Percentiles rank a stretch among this genome's conserved stretches.
Evolutionary conservation across 1,140 invertebrate genomes (phyloP).

Genomic region (Alviniconcha marisindica): DNA sequence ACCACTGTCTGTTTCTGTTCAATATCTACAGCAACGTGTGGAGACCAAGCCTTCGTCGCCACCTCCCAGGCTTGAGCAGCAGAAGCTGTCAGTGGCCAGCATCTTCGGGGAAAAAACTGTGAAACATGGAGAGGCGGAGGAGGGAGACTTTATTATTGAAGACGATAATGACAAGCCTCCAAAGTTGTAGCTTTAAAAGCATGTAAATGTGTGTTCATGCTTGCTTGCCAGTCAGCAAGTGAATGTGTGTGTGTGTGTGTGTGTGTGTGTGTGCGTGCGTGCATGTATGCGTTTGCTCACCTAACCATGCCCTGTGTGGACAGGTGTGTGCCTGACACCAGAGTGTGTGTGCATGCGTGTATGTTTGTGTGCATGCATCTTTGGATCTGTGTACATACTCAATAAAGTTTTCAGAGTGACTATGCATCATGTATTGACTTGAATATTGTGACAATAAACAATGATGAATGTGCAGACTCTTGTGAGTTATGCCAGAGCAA

Average conservation of each 20-base stretch:
- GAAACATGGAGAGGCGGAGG: background rate
- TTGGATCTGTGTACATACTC: background rate
- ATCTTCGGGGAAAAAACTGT: constrained; percentile 26
- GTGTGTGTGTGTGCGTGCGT: background rate
- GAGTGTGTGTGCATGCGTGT: background rate
- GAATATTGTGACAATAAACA: too few relatives aligned
- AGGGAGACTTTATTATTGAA: constrained; percentile 7
- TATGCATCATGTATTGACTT: too few relatives aligned
- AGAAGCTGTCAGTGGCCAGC: background rate
- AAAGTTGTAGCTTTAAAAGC: background rate
- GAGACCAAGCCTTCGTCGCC: background rate
- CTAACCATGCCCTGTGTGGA: background rate
- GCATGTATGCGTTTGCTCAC: background rate
- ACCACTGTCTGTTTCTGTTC: too few relatives aligned
- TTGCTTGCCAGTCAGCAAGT: background rate
- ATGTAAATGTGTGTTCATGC: background rate
- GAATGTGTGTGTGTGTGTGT: constrained; percentile 1
- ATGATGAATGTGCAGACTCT: too few relatives aligned
- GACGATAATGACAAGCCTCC: background rate
- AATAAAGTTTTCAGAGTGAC: too few relatives aligned
- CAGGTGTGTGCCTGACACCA: background rate
- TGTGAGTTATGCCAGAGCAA: too few relatives aligned
- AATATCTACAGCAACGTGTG: background rate
- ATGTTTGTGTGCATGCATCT: background rate
- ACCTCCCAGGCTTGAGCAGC: background rate